These are phyloP conservation scores for Drosophila ustulata DNA, from an alignment of 2,888 invertebrate species.

Conservation along the genomic window DNA sequence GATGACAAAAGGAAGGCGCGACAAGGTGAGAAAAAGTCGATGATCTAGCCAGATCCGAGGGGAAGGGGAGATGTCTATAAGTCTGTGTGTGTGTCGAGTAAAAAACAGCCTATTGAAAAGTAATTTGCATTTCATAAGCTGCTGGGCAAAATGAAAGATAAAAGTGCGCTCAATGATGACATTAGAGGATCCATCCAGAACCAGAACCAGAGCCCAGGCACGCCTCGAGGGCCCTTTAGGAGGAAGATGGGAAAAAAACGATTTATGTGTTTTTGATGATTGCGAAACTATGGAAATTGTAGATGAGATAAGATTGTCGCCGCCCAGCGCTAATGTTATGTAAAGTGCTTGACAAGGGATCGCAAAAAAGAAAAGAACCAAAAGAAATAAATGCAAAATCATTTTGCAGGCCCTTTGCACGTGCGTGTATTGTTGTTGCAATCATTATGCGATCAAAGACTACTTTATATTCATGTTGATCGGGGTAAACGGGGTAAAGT, in stretches of 20 bases:
- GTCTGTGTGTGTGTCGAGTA: constrained; percentile 8
- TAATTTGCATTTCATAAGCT: constrained; percentile 77
- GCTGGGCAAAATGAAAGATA: constrained; percentile 21
- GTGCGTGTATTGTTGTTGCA: constrained; percentile 56
- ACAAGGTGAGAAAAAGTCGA: constrained; percentile 51
- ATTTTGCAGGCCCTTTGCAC: constrained; percentile 65
- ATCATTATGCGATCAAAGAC: constrained; percentile 58
- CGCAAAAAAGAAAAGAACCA: constrained; percentile 8
- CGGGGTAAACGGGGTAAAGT: constrained; percentile 36
- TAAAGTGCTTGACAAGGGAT: constrained; percentile 62
- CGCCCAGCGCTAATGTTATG: constrained; percentile 54
- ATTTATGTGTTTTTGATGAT: constrained; percentile 82
- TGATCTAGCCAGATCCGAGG: constrained; percentile 28
- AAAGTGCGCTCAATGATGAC: constrained; percentile 52
- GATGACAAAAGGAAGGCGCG: constrained; percentile 53
- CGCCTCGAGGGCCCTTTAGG: constrained; percentile 42
- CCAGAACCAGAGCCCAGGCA: constrained; percentile 9
- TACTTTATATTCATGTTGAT: constrained; percentile 61
- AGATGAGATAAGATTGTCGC: constrained; percentile 48
- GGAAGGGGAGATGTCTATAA: constrained; percentile 2
- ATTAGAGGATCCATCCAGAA: constrained; percentile 50
- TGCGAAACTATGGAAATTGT: constrained; percentile 64
- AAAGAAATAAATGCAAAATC: constrained; percentile 53
- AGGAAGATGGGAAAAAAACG: constrained; percentile 42
- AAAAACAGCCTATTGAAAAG: constrained; percentile 70